A percentile compares a stretch with the other conserved stretches of the same genome.
These are phyloP conservation scores for Lepus oiostolus DNA, from an alignment of 2,797 vertebrate genomes.

Conservation along the genomic window DNA sequence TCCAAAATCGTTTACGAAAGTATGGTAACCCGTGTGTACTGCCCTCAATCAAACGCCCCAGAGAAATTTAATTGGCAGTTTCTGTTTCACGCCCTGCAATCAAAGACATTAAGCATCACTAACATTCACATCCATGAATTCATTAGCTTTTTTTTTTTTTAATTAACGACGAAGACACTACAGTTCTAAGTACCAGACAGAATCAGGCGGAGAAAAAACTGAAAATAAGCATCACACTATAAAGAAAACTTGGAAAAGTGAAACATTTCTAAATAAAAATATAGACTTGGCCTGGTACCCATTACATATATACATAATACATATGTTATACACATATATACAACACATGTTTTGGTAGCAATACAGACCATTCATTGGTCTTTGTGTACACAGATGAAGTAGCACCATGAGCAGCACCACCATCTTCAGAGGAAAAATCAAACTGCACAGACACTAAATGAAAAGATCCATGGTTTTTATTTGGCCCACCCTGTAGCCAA, in stretches of 20 bases:
- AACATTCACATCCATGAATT: conserved; percentile 57
- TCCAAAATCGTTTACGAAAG: conserved; percentile 23
- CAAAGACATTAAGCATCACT: conserved; percentile 72
- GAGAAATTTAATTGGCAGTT: neutral
- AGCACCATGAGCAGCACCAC: conserved; percentile 81
- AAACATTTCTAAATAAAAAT: conserved; percentile 83
- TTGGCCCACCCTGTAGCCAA: conserved; percentile 82
- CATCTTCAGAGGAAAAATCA: conserved; percentile 75
- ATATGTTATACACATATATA: conserved; percentile 82
- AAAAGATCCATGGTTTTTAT: conserved; percentile 71
- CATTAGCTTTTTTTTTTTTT: conserved; percentile 84
- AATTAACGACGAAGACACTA: conserved; percentile 84
- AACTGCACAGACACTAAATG: conserved; percentile 74
- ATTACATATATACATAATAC: conserved; percentile 82
- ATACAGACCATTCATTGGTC: conserved; percentile 82
- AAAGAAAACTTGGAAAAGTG: conserved; percentile 80
- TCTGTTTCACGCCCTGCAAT: conserved; percentile 19
- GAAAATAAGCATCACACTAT: conserved; percentile 81
- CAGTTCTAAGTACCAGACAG: conserved; percentile 84
- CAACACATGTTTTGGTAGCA: conserved; percentile 84
- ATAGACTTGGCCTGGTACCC: conserved; percentile 80
- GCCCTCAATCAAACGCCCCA: conserved; percentile 5
- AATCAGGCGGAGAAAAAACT: neutral
- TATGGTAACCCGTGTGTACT: neutral
- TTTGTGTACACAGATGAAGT: conserved; percentile 82